Evolutionary conservation across 2,888 invertebrate genomes (phyloP), one percentile per base, ranked within the genome.

Genomic region (Hirtodrosophila confusa): DNA sequence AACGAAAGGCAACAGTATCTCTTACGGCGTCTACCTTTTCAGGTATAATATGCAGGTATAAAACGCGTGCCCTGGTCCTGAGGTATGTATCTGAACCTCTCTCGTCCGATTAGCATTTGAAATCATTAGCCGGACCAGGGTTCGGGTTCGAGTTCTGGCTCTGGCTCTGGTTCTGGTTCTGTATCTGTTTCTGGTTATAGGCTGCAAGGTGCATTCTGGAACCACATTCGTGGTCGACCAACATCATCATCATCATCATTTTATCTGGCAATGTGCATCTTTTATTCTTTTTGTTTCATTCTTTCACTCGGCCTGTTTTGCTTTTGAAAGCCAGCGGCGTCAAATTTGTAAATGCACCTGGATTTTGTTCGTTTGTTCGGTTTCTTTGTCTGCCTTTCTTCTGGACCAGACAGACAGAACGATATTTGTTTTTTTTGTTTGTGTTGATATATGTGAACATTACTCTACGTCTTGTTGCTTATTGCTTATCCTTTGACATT

Each of bases 151-250:
- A 47, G 36, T 35, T 8, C 24, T 37, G 11, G 39, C 35, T 27
- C 43, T 45, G 50, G 49, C 35, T 51, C 11, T 9, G 35, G 39
- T 8, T 41, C 76, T 45, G 67, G 44, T 45, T 66, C 51, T 40
- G 39, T 36, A 29, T 29, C 44, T 50, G 45, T 24, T 40, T 35
- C 57, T 64, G 67, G 75, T 58, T 54, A 58, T 58, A 61, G 69
- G 51, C 57, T 76, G 90, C 90, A 90, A 90, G 89, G 90, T 90
- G 90, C 90, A 88, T 86, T 89, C 70, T 80, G 68, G 82, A 80
- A 83, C 82, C 82, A 49, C 87, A 87, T 66, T 68, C 82, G 77
- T 73, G 83, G 83, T 75, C 83, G 77, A 71, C 85, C 86, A 74
- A 69, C 78, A 70, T 74, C 75, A 77, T 68, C 75, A 54, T 67